phyloP scores from a whole-genome alignment of 1,140 invertebrate species.

The Lithobius niger region DNA sequence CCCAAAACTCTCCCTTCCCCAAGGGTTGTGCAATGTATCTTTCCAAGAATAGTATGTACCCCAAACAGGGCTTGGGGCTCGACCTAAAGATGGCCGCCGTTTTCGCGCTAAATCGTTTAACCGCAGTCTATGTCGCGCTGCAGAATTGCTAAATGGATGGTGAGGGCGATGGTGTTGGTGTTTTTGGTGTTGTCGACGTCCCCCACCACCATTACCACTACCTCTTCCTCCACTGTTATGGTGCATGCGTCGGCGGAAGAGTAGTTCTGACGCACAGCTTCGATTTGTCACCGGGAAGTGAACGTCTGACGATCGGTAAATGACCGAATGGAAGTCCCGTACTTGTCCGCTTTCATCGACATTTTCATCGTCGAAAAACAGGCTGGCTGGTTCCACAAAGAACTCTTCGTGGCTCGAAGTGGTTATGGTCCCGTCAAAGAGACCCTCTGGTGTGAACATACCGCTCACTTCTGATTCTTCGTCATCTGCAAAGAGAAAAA shows the following conservation, averaged over 20 bases:
- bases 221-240: background rate
- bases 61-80: background rate
- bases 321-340: slow-evolving; percentile 55
- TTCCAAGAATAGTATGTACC: background rate
- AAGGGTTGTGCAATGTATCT: background rate
- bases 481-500: slow-evolving; percentile 49
- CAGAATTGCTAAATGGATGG: no score
- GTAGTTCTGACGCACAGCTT: slow-evolving; percentile 41
- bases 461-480: slow-evolving; percentile 69
- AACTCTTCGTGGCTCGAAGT: slow-evolving; percentile 56
- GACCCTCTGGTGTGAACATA: slow-evolving; percentile 65
- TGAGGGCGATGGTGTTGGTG: background rate
- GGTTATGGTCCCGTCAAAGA: slow-evolving; percentile 75
- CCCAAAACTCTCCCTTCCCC: background rate
- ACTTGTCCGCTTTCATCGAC: no score
- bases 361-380: slow-evolving; percentile 47
- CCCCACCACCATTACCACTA: background rate
- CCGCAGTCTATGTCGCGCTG: no score
- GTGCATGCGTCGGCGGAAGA: no score
- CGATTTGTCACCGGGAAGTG: slow-evolving; percentile 37
- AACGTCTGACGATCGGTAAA: slow-evolving; percentile 69
- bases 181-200: background rate
- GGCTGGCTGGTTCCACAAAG: slow-evolving; percentile 69
- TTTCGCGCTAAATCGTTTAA: background rate
- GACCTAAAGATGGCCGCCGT: background rate